Conservation (phyloP, 2,888 invertebrate genomes). For the Melinaea menophilus region DNA sequence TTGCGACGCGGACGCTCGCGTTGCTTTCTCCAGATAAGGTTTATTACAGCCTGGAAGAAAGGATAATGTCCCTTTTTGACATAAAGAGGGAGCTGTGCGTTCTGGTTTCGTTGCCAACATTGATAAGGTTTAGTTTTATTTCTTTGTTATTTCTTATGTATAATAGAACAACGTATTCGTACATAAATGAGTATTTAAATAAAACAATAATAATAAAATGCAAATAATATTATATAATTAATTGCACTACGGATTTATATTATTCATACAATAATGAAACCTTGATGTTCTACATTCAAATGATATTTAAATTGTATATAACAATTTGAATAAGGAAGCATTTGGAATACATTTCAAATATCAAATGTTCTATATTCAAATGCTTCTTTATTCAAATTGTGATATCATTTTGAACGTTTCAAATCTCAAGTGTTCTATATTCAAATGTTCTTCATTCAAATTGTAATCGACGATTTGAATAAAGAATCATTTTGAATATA, state of each 20-base stretch:
- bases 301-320: no score
- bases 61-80: conserved; percentile 74
- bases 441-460: no score
- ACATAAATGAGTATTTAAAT: not conserved
- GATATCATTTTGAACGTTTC: no score
- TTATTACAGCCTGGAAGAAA: conserved; percentile 69
- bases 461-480: no score
- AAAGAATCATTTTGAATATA: not conserved
- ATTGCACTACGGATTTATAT: not conserved
- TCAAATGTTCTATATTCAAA: no score
- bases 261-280: not conserved
- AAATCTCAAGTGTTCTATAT: no score
- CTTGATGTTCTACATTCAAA: no score
- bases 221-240: not conserved
- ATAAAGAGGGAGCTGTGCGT: conserved; percentile 59
- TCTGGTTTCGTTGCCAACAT: conserved; percentile 59
- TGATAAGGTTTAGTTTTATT: conserved; percentile 53
- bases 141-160: conserved; percentile 29
- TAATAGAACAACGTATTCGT: conserved; percentile 8
- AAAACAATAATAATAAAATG: no score
- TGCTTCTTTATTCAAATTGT: no score
- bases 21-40: conserved; percentile 73
- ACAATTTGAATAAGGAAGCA: not conserved
- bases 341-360: not conserved
- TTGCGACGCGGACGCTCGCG: conserved; percentile 61